Evolutionary conservation across 2,888 invertebrate species (phyloP), one percentile per base, ranked within the genome.

Genomic region (Linnaemya tessellans): DNA sequence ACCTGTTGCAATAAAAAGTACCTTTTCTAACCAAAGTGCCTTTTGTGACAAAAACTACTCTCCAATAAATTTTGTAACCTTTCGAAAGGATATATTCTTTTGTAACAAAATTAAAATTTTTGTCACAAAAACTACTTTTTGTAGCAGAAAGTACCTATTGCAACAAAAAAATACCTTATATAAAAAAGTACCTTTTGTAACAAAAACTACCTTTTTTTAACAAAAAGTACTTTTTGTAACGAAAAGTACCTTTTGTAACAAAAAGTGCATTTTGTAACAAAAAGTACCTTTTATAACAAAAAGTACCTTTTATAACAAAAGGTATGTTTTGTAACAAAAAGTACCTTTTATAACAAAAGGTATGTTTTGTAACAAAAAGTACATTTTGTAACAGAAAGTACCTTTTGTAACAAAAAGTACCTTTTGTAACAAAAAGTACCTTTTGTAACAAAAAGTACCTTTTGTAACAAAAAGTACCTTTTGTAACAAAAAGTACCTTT

Each of bases 401-500:
- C n/a, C n/a, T n/a, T n/a, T n/a, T n/a, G n/a, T 54, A 38, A 13
- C 11, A 25, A 15, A 25, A 56, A 20, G 51, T 22, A 54, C 49
- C 4, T 18, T 18, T 49, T 49, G 15, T 49, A 49, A 18, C 9
- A 49, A 49, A 18, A 18, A 49, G 8, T 49, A 22, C 11, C 13
- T 49, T 49, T 49, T 49, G 8, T 5, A 46, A 46, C 18, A 18
- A 49, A 54, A 54, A 25, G 25, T 25, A 25, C 8, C 11, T 49
- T n/a, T 4, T n/a, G 4, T n/a, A 46, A 20, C 20, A 49, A 49
- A 49, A 49, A 49, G 8, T 18, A 8, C 7, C 7, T 49, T 49
- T 49, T 49, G 10, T 20, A 51, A 20, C 51, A 51, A 51, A 51
- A 51, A 51, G n/a, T n/a, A n/a, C n/a, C n/a, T n/a, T n/a, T n/a